Evolutionary conservation across 2,113 vertebrate species (phyloP).

Genomic region (Chaetodon auriga): DNA sequence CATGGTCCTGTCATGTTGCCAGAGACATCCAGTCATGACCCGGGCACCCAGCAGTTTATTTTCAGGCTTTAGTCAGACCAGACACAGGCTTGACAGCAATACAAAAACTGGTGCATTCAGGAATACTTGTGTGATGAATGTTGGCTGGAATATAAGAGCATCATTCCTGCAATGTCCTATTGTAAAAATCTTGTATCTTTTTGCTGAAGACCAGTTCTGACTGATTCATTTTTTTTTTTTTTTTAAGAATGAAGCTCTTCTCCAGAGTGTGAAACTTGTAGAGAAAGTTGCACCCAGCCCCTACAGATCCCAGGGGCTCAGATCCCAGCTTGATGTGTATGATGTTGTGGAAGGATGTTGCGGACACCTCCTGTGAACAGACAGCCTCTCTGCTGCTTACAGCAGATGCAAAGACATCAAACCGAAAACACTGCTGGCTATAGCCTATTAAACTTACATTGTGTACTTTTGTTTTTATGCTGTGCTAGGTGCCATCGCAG

Average conservation of each 20-base stretch:
- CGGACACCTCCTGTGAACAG: slow-evolving; percentile 64
- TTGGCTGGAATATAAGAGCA: neutral
- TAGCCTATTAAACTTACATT: slow-evolving; percentile 52
- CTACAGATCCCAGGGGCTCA: slow-evolving; percentile 32
- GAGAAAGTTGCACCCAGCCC: slow-evolving; percentile 24
- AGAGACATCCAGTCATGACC: slow-evolving; percentile 26
- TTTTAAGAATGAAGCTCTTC: slow-evolving; percentile 6
- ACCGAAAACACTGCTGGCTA: slow-evolving; percentile 58
- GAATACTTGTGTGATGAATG: neutral
- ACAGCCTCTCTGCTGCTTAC: slow-evolving; percentile 48
- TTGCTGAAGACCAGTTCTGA: slow-evolving; percentile 4
- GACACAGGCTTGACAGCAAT: slow-evolving; percentile 15
- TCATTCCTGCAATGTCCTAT: neutral
- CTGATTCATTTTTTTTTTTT: slow-evolving; percentile 10
- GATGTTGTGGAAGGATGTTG: slow-evolving; percentile 53
- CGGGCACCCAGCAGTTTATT: neutral
- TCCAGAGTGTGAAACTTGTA: slow-evolving; percentile 28
- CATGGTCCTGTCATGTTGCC: slow-evolving; percentile 23
- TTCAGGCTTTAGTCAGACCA: slow-evolving; percentile 12
- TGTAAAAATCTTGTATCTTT: slow-evolving; percentile 4
- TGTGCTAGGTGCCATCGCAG: slow-evolving; percentile 30
- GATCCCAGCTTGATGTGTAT: slow-evolving; percentile 59
- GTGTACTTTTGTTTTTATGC: slow-evolving; percentile 46
- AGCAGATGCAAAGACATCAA: slow-evolving; percentile 64
- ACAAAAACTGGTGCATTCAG: neutral